Percentiles rank a stretch among this genome's conserved stretches.
Conservation (phyloP, 2,797 vertebrate genomes). For the Mormyrus proboscirostris region DNA sequence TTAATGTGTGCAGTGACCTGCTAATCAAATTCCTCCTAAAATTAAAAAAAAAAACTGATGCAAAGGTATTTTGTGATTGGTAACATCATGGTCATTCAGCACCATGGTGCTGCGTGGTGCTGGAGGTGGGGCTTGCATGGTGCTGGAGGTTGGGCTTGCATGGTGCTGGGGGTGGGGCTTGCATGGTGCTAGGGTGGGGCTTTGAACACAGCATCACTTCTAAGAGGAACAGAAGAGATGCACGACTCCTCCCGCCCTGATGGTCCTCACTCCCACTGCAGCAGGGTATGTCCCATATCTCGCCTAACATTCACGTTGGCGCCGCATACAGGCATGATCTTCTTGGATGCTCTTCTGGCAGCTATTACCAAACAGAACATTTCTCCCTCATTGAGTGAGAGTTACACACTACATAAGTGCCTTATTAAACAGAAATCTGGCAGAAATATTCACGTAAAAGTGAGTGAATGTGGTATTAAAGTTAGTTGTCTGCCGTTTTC, state of each 20-base stretch:
- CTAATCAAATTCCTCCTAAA: background rate
- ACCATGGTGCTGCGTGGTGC: slow-evolving; percentile 31
- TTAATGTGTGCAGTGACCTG: background rate
- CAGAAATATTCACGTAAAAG: background rate
- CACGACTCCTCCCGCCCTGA: slow-evolving; percentile 52
- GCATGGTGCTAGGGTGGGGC: slow-evolving; percentile 54
- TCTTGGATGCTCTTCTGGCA: slow-evolving; percentile 44
- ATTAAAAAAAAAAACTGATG: slow-evolving; percentile 21
- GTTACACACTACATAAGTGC: background rate
- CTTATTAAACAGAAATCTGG: background rate
- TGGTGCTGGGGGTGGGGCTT: slow-evolving; percentile 49
- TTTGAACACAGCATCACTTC: slow-evolving; percentile 60
- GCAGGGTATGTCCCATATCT: slow-evolving; percentile 39
- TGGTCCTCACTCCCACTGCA: slow-evolving; percentile 49
- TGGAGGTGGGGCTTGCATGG: slow-evolving; percentile 50
- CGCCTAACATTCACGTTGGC: background rate
- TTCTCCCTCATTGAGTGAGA: background rate
- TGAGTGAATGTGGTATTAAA: background rate
- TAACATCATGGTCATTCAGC: slow-evolving; percentile 19
- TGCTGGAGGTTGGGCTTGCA: slow-evolving; percentile 38
- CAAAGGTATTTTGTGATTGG: slow-evolving; percentile 47
- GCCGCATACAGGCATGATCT: slow-evolving; percentile 40
- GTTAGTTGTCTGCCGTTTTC: background rate
- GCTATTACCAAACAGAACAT: background rate
- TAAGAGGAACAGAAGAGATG: slow-evolving; percentile 59